phyloP scores from a whole-genome alignment of 2,888 invertebrate genomes.

The Hirtodrosophila histrioides region DNA sequence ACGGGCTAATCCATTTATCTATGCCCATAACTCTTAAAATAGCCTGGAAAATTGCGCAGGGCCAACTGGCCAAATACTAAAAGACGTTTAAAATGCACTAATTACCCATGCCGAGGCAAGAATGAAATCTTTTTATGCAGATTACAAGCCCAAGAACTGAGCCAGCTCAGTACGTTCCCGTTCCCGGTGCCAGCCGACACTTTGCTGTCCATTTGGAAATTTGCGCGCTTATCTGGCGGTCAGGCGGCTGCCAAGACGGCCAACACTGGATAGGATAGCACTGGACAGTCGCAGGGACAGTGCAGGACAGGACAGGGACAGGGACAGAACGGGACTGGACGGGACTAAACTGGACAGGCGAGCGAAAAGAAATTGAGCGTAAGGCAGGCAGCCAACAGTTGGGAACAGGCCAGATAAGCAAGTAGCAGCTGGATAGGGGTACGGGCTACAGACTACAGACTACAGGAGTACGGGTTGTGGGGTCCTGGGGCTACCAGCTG shows the following conservation, averaged over 20 bases:
- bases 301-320: neutral
- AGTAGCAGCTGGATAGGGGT: conserved; percentile 5
- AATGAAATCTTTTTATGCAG: conserved; percentile 68
- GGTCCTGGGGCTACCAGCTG: neutral
- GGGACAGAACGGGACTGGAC: conserved; percentile 4
- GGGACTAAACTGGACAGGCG: neutral
- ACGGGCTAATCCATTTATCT: conserved; percentile 79
- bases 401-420: conserved; percentile 60
- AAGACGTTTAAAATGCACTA: conserved; percentile 81
- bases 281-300: conserved; percentile 21
- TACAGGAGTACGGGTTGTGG: neutral
- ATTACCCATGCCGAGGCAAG: conserved; percentile 72
- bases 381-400: conserved; percentile 73
- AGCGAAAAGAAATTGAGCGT: conserved; percentile 74
- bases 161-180: conserved; percentile 7
- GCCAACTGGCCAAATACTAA: conserved; percentile 74
- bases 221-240: conserved; percentile 76
- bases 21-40: conserved; percentile 82
- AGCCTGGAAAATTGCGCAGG: conserved; percentile 74
- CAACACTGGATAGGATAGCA: conserved; percentile 40
- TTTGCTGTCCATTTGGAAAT: conserved; percentile 78
- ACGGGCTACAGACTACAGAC: neutral
- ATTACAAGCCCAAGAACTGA: conserved; percentile 49
- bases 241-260: conserved; percentile 61
- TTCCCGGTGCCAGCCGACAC: conserved; percentile 51